Percentiles rank a stretch among this genome's conserved stretches.
Conservation (phyloP, 2,888 invertebrate species). For the Neuroscelio doddi region DNA sequence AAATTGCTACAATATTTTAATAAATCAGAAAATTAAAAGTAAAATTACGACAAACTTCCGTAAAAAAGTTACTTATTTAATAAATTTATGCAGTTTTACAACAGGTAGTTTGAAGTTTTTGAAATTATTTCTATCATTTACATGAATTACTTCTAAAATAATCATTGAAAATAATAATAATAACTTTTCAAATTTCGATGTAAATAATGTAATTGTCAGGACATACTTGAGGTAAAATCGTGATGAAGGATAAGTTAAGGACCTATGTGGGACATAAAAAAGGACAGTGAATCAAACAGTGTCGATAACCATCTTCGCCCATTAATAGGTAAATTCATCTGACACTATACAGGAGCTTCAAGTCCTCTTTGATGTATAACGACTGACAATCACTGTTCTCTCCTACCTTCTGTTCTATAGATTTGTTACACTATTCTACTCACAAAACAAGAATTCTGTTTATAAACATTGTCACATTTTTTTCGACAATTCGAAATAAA, state of each 20-base stretch:
- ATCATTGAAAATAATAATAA: too few relatives aligned
- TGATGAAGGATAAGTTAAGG: slow-evolving; percentile 32
- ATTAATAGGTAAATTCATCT: slow-evolving; percentile 71
- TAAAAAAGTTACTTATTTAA: too few relatives aligned
- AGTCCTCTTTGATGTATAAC: slow-evolving; percentile 68
- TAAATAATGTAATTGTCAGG: too few relatives aligned
- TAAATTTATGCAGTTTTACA: too few relatives aligned
- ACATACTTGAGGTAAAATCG: too few relatives aligned
- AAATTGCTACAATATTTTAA: too few relatives aligned
- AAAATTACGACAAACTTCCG: too few relatives aligned
- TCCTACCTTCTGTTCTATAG: slow-evolving; percentile 19
- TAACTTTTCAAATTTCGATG: too few relatives aligned
- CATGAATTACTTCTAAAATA: too few relatives aligned
- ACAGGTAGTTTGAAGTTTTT: too few relatives aligned
- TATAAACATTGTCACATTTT: not conserved
- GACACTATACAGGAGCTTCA: slow-evolving; percentile 70
- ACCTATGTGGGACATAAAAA: slow-evolving; percentile 50
- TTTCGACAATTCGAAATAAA: slow-evolving; percentile 1
- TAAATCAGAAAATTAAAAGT: too few relatives aligned
- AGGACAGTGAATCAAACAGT: slow-evolving; percentile 62
- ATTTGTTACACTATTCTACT: slow-evolving; percentile 6
- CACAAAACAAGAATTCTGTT: slow-evolving; percentile 11
- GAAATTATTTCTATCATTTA: too few relatives aligned
- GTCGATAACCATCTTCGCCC: slow-evolving; percentile 63
- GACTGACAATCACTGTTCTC: slow-evolving; percentile 50